Base-by-base conservation (phyloP, 2,113 vertebrate genomes). In the Polyodon spathula region DNA sequence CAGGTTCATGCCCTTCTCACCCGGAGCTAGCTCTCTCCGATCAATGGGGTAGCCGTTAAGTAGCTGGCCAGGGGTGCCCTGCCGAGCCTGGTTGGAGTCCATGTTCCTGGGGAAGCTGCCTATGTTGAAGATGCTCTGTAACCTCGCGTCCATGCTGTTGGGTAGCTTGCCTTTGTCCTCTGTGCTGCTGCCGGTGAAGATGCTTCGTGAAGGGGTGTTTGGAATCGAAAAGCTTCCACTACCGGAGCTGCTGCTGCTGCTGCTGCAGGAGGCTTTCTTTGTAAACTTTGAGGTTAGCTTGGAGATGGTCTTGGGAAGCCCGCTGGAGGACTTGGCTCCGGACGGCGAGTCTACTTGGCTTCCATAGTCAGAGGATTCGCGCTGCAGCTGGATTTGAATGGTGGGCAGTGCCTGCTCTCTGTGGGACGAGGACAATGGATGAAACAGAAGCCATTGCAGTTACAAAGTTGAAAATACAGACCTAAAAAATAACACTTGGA, bases 221-320 rank as follows among this genome's bases (percentile, higher is more conserved):
- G 93, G 92, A 76, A 97, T 93, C 56, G 95, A 95, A 61, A 93
- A 98, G 73, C 88, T 94, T 68, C 84, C 87, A 37, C 78, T 90
- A n/a, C n/a, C n/a, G n/a, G n/a, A n/a, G n/a, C n/a, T n/a, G n/a
- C n/a, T n/a, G 17, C 73, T 87, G 27, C 81, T 80, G 37, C 86
- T 79, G 70, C 73, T 84, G 59, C 94, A 94, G 1, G 95, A 93
- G 38, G 86, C 79, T 79, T 95, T 97, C 88, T 92, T 97, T 71
- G 95, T 97, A 82, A 99, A 94, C 68, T 93, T 90, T 57, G 96
- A 99, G 58, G 96, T 99, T 73, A 99, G 81, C 78, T 95, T 97
- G 56, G 94, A 97, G 78, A 99, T 98, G 0, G 95, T 97, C 81
- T 93, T 98, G 67, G 97, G 96, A 7, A 99, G 74, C 6, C 95